Evolutionary conservation across 1,140 invertebrate species (phyloP), one percentile per base, ranked within the genome.

Genomic region (Manduca sexta): DNA sequence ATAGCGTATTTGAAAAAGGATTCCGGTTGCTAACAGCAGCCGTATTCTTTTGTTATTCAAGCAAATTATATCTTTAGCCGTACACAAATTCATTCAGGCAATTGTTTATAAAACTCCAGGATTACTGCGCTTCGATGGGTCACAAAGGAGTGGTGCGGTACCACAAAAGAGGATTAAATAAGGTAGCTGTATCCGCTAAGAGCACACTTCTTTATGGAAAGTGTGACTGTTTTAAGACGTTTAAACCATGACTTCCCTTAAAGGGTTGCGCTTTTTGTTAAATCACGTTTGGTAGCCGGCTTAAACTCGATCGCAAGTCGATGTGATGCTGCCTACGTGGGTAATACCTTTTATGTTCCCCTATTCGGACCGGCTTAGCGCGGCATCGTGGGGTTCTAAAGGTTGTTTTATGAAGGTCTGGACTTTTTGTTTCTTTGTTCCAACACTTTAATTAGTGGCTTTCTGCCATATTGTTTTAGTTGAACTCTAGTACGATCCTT

Each of bases 261-360:
- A 83, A 80, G 79, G 74, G 76, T 80, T 78, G 74, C 66, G 62
- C 68, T 83, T 81, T 83, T 78, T 82, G 69, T 82, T 66, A 64
- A 67, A 80, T 74, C 74, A 77, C 64, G 64, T 64, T 72, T 72
- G 68, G 69, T 63, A 55, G 60, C 53, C 60, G 46, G 57, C 50
- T 61, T 63, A 49, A 39, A 70, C 63, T 65, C 61, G 64, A 74
- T 74, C 69, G 65, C 64, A 67, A 58, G 61, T 49, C 60, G 47
- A 59, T 67, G 64, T 61, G 56, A 75, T 77, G 44, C 64, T 70
- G 47, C 54, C 42, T 63, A 59, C 43, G 57, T 59, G 56, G 50
- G 60, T 52, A 55, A 60, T 49, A 16, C 45, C 64, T 55, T 69
- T 74, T 71, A 60, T 56, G 50, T 46, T 50, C 45, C 21, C 52